These are phyloP conservation scores for Antidorcas marsupialis DNA, from an alignment of 2,113 vertebrate species.

Conservation along the genomic window DNA sequence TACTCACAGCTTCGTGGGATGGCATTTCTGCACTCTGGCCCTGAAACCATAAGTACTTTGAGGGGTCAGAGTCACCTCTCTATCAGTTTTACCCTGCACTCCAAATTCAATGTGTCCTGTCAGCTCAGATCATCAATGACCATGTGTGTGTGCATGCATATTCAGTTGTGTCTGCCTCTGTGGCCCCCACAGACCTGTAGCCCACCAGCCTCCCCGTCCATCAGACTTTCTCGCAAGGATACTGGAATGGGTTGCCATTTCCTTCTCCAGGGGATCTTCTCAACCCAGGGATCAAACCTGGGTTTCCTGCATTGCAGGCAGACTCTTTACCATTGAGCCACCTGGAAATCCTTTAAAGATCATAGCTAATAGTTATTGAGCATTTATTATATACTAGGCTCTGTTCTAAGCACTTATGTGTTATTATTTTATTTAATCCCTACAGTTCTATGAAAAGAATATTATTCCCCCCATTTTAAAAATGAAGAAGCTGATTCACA, in stretches of 20 bases:
- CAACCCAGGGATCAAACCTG: background rate
- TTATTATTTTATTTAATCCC: background rate
- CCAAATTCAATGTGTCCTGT: background rate
- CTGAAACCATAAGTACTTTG: background rate
- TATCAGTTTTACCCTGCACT: background rate
- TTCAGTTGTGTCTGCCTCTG: background rate
- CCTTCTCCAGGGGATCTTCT: background rate
- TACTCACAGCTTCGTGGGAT: background rate
- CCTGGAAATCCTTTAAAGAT: background rate
- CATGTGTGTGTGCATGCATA: rapidly evolving
- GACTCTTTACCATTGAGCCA: background rate
- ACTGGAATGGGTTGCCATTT: background rate
- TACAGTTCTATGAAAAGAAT: background rate
- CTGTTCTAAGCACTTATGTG: background rate
- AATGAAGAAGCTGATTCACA: background rate
- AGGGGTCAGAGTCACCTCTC: background rate
- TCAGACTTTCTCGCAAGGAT: background rate
- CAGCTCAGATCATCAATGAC: background rate
- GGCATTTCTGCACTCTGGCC: background rate
- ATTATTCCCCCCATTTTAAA: background rate
- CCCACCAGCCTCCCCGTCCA: background rate
- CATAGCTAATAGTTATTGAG: background rate
- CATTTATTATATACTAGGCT: background rate
- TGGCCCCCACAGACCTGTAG: background rate
- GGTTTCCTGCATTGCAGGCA: background rate